These are phyloP conservation scores for Onychomys torridus DNA, from an alignment of 2,797 vertebrate genomes.

Conservation along the genomic window DNA sequence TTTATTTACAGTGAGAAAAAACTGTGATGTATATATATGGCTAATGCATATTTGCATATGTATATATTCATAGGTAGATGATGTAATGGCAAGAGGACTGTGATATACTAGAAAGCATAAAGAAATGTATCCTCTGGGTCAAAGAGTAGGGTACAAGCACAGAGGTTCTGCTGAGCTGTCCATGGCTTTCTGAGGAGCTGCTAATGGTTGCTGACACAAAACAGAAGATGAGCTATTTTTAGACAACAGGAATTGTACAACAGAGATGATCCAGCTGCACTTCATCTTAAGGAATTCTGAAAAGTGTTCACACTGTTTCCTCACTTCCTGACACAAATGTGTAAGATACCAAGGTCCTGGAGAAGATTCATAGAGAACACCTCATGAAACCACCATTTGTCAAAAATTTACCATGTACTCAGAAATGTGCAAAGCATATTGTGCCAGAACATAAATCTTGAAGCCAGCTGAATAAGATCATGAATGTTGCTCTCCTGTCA, in stretches of 20 bases:
- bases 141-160: conserved; percentile 51
- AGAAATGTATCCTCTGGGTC: conserved; percentile 31
- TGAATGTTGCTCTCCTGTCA: neutral
- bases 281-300: conserved; percentile 79
- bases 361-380: neutral
- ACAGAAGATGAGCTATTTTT: conserved; percentile 87
- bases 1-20: neutral
- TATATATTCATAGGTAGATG: neutral
- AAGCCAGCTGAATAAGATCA: neutral
- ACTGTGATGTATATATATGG: neutral
- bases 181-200: conserved; percentile 19
- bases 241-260: conserved; percentile 69
- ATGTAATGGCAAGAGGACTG: neutral
- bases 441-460: neutral
- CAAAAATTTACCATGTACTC: conserved; percentile 57
- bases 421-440: neutral
- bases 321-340: conserved; percentile 28
- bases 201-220: conserved; percentile 80
- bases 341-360: conserved; percentile 16
- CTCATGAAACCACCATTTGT: neutral
- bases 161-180: conserved; percentile 45
- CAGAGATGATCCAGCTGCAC: conserved; percentile 78
- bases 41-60: no score
- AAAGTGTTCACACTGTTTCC: conserved; percentile 67
- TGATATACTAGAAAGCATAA: neutral